Evolutionary conservation across 1,140 invertebrate species (phyloP), one percentile per base, ranked within the genome.

Genomic region (Melitaea cinxia): DNA sequence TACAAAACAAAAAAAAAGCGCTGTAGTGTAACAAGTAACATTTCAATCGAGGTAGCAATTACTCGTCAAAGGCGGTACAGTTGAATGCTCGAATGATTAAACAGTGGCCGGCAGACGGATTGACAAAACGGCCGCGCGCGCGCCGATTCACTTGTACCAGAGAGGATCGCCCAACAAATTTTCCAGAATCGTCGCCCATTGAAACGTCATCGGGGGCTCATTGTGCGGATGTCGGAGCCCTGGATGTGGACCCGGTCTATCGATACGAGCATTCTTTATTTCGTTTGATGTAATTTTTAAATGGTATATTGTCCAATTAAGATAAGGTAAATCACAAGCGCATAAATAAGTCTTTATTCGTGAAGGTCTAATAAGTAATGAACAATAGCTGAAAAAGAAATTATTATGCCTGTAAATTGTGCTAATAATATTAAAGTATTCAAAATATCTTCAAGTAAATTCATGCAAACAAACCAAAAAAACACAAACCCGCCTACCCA

Each of bases 21-120:
- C 3, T 23, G 21, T 42, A 47, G 7, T 19, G 42, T 47, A 47
- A 47, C 42, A 58, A 69, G 70, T 85, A 86, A 88, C 88, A 85
- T 90, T 88, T 90, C 88, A 90, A 90, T 90, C 78, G 80, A 30
- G 26, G 45, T 70, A 76, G 77, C 88, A 88, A 90, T 90, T 90
- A 90, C 85, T 88, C 85, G 78, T 88, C 80, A 86, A 74, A 68
- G 82, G 84, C 81, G 85, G 82, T 88, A 86, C 85, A 80, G 70
- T 70, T 88, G 85, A 87, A 88, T 88, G 75, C 71, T 64, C 54
- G 70, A 67, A 76, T 81, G 83, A 88, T 89, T 85, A 82, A 87
- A 85, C 80, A 78, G 79, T 81, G 72, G 60, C 50, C 61, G 57
- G 66, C 49, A 63, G 87, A 88, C 87, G 80, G 76, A 76, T 79